phyloP scores from a whole-genome alignment of 1,140 invertebrate species.

The Amphibalanus amphitrite region DNA sequence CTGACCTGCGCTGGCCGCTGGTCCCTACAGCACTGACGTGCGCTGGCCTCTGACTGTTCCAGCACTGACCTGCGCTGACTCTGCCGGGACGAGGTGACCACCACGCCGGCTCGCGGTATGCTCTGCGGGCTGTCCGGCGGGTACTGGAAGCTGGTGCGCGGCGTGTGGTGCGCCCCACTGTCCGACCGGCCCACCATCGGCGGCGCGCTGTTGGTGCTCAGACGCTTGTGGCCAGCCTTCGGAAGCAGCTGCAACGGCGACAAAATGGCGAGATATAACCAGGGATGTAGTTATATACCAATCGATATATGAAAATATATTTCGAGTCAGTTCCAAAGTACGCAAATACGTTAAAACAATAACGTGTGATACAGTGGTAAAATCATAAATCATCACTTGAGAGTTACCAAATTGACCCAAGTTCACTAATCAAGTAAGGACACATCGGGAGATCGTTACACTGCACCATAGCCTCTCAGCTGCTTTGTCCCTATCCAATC shows the following conservation, averaged over 20 bases:
- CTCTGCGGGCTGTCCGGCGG: conserved; percentile 15
- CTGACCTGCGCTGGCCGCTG: too few species aligned
- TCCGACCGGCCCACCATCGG: not conserved
- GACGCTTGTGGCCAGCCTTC: conserved; percentile 15
- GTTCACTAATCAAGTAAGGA: too few species aligned
- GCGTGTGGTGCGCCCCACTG: conserved; percentile 12
- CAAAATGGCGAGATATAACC: not conserved
- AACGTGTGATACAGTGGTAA: not conserved
- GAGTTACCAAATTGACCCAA: too few species aligned
- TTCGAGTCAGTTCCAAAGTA: not conserved
- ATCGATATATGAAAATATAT: not conserved
- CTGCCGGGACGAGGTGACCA: conserved; percentile 78
- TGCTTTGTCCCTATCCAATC: too few species aligned
- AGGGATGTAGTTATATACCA: too few species aligned
- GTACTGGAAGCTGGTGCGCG: conserved; percentile 21
- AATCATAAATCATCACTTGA: too few species aligned
- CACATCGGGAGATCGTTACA: too few species aligned
- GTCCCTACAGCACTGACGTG: too few species aligned
- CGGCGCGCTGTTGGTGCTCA: conserved; percentile 17
- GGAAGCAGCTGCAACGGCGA: not conserved
- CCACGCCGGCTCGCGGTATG: conserved; percentile 44
- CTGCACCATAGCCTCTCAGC: too few species aligned
- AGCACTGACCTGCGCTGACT: conserved; percentile 59
- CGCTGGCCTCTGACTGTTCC: too few species aligned
- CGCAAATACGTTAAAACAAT: not conserved